phyloP scores from a whole-genome alignment of 2,888 invertebrate species.

The Nipponacmea schrenckii region DNA sequence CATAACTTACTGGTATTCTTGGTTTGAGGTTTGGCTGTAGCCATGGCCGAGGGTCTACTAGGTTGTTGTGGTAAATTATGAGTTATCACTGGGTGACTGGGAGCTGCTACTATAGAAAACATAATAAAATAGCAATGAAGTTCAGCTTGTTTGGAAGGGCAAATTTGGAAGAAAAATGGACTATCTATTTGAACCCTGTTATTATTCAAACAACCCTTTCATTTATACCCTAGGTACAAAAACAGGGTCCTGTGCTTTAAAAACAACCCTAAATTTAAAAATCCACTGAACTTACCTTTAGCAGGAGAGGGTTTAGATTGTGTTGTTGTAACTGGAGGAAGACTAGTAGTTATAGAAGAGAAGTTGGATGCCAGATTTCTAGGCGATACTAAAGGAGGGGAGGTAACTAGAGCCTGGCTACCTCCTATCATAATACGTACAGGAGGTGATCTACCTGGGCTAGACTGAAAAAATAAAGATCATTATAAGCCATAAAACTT shows the following conservation, averaged over 20 bases:
- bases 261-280: no score
- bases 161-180: no score
- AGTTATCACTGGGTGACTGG: constrained; percentile 41
- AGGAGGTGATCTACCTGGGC: constrained; percentile 37
- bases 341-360: constrained; percentile 13
- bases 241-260: no score
- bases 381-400: constrained; percentile 10
- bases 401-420: constrained; percentile 24
- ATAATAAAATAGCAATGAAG: neutral
- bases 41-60: constrained; percentile 53
- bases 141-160: constrained; percentile 1
- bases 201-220: no score
- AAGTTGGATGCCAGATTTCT: constrained; percentile 14
- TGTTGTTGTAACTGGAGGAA: constrained; percentile 2
- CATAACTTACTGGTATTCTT: constrained; percentile 47
- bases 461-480: neutral
- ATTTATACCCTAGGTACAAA: no score
- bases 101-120: constrained; percentile 22
- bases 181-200: no score
- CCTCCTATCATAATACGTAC: constrained; percentile 46
- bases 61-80: constrained; percentile 62
- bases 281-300: constrained; percentile 3
- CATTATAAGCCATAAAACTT: no score
- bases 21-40: constrained; percentile 60
- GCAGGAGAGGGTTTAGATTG: constrained; percentile 3